Percentiles rank a stretch among this genome's conserved stretches.
Conservation (phyloP, 64 coral and sea anemone genomes). For the Hydrozoanthus tunicans region DNA sequence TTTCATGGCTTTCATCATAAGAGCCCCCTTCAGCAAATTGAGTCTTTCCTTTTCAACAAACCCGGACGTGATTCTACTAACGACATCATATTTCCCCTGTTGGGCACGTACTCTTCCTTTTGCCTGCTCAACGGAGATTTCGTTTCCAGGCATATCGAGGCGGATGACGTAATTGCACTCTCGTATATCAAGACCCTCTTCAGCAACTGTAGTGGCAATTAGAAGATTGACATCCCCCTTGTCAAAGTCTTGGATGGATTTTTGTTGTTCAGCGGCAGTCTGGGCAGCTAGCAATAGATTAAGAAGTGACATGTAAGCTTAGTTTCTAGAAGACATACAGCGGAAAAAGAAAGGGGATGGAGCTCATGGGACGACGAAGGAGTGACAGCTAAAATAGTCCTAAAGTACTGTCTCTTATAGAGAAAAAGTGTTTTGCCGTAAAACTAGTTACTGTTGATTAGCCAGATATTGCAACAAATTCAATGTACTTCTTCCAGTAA, state of each 20-base stretch:
- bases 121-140: conserved; percentile 24
- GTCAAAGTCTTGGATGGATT: conserved; percentile 38
- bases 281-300: background rate
- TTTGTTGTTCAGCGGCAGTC: conserved; percentile 9
- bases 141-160: conserved; percentile 37
- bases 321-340: background rate
- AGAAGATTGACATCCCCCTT: conserved; percentile 20
- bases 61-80: background rate
- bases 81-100: background rate
- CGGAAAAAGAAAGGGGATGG: background rate
- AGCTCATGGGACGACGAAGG: background rate
- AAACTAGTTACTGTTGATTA: no score
- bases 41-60: conserved; percentile 23
- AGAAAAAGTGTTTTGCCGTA: no score
- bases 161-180: conserved; percentile 48
- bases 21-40: conserved; percentile 14
- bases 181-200: conserved; percentile 28
- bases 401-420: no score
- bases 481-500: no score
- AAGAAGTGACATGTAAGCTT: no score
- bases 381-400: no score
- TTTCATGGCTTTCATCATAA: conserved; percentile 8
- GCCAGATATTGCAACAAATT: no score
- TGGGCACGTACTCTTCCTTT: background rate
- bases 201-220: conserved; percentile 40